Evolutionary conservation across 2,797 vertebrate genomes (phyloP).

Genomic region (Aldrovandia affinis): DNA sequence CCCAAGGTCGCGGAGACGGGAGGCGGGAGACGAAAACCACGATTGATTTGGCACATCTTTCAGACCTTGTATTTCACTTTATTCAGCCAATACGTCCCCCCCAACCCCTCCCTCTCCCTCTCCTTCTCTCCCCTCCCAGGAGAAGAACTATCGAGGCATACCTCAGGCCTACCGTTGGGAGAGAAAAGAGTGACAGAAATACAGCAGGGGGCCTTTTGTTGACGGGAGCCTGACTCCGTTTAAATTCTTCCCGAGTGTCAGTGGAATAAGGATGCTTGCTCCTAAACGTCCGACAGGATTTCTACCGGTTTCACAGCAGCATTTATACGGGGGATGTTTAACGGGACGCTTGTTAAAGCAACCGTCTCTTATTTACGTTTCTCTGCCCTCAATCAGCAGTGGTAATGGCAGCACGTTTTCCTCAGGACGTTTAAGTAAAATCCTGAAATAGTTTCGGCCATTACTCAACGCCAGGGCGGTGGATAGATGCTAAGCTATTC

Average conservation of each 20-base stretch:
- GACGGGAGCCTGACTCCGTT: slow-evolving; percentile 63
- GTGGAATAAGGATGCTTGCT: slow-evolving; percentile 61
- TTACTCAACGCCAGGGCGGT: neutral
- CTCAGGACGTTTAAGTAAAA: neutral
- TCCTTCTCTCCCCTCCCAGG: no score
- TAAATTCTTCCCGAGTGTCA: slow-evolving; percentile 59
- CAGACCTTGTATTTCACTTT: slow-evolving; percentile 2
- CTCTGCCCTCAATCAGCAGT: neutral
- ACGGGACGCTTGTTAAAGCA: slow-evolving; percentile 10
- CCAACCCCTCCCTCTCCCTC: no score
- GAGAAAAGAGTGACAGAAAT: slow-evolving; percentile 47
- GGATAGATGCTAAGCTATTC: slow-evolving; percentile 5
- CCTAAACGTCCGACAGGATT: slow-evolving; percentile 56
- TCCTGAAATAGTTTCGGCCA: slow-evolving; percentile 7
- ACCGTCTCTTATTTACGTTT: slow-evolving; percentile 1
- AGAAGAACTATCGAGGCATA: neutral
- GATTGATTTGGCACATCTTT: slow-evolving; percentile 4
- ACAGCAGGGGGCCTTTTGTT: slow-evolving; percentile 50
- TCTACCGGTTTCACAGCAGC: slow-evolving; percentile 54
- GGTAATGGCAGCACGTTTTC: slow-evolving; percentile 8
- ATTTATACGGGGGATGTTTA: neutral
- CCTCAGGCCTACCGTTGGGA: neutral
- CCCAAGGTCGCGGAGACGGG: slow-evolving; percentile 3
- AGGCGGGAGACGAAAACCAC: neutral
- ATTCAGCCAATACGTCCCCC: neutral